Evolutionary conservation across 2,797 vertebrate species (phyloP).

Genomic region (Oophaga sylvatica): DNA sequence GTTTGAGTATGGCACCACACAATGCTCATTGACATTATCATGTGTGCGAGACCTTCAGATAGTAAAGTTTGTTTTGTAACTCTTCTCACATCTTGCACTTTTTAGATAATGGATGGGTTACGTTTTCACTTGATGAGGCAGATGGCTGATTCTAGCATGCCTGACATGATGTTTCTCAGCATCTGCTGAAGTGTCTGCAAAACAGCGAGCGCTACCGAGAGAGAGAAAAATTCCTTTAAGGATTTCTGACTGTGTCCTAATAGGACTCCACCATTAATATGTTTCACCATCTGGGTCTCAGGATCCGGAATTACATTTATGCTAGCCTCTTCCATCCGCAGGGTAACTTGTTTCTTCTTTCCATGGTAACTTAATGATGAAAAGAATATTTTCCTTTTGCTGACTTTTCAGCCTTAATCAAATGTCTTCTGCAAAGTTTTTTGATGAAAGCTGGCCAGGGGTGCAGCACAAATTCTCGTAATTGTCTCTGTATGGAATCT

Average conservation of each 20-base stretch:
- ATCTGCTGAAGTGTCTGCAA: slow-evolving; percentile 63
- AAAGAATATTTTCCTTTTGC: slow-evolving; percentile 43
- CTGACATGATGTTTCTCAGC: slow-evolving; percentile 58
- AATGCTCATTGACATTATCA: neutral
- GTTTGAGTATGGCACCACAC: neutral
- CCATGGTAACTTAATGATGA: slow-evolving; percentile 39
- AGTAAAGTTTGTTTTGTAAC: slow-evolving; percentile 5
- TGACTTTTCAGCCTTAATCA: slow-evolving; percentile 6
- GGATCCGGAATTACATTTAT: neutral
- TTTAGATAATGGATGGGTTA: slow-evolving; percentile 51
- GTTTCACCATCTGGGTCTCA: slow-evolving; percentile 47
- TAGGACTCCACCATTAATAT: slow-evolving; percentile 45
- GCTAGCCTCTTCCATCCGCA: neutral
- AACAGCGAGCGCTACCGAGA: slow-evolving; percentile 58
- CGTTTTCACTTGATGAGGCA: slow-evolving; percentile 62
- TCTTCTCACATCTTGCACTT: slow-evolving; percentile 8
- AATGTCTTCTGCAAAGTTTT: slow-evolving; percentile 54
- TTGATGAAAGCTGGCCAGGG: slow-evolving; percentile 23
- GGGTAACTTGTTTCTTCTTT: neutral
- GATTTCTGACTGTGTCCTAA: slow-evolving; percentile 47
- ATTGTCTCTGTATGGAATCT: slow-evolving; percentile 38
- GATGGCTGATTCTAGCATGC: slow-evolving; percentile 55
- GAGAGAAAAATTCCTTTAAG: slow-evolving; percentile 55
- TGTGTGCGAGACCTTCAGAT: neutral
- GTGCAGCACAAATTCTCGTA: slow-evolving; percentile 32